A percentile compares a stretch with the other conserved stretches of the same genome.
phyloP scores from a whole-genome alignment of 2,113 vertebrate genomes.

The Leptosomus discolor region DNA sequence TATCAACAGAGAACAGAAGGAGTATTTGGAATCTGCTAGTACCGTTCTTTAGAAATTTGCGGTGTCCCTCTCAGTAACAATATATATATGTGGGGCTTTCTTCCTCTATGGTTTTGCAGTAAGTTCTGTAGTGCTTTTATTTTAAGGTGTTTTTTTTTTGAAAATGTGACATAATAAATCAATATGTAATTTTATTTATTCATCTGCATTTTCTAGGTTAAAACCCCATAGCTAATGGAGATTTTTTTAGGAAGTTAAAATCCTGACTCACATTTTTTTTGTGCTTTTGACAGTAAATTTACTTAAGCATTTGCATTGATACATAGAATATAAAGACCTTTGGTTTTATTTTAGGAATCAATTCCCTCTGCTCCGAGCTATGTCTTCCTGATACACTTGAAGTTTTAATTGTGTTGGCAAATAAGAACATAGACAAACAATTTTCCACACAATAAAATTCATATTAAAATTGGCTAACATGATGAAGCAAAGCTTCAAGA shows the following conservation, averaged over 20 bases:
- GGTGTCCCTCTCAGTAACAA: background rate
- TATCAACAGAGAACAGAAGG: slow-evolving; percentile 20
- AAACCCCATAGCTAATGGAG: background rate
- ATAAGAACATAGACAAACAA: background rate
- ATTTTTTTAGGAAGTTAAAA: background rate
- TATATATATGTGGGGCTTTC: no score
- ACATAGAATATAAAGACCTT: background rate
- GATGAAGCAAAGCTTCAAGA: background rate
- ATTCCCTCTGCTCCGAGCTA: background rate
- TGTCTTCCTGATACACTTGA: background rate
- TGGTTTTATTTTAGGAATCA: background rate
- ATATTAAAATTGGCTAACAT: background rate
- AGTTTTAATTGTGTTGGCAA: background rate
- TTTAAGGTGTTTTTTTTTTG: background rate
- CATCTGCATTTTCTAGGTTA: background rate
- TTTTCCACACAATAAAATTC: background rate
- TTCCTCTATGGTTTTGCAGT: background rate
- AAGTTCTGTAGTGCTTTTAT: background rate
- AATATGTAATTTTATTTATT: background rate
- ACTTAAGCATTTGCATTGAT: background rate
- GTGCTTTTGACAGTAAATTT: background rate
- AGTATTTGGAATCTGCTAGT: background rate
- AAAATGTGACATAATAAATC: background rate
- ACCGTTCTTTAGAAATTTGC: background rate
- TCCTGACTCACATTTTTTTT: background rate